Conservation (phyloP, 2,888 invertebrate species). For the Margaritifera margaritifera region DNA sequence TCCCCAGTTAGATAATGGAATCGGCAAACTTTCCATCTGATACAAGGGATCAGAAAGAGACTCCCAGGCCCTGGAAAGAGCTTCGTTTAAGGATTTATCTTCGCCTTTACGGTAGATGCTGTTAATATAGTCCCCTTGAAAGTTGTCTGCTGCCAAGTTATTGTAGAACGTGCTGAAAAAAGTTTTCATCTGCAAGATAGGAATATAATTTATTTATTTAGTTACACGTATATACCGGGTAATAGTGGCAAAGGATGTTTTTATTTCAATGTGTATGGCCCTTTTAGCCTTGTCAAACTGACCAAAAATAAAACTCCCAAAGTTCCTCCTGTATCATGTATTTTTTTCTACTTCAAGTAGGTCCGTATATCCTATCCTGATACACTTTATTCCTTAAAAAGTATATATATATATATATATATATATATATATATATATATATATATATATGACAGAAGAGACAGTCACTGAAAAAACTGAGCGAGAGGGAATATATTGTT, state of each 20-base stretch:
- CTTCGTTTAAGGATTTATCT: not conserved
- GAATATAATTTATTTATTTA: not conserved
- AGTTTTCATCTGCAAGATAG: not conserved
- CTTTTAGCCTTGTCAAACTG: too few species aligned
- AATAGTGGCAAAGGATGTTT: not conserved
- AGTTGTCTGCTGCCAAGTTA: slow-evolving; percentile 12
- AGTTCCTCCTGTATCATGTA: too few species aligned
- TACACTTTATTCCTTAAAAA: too few species aligned
- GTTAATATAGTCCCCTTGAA: slow-evolving; percentile 22
- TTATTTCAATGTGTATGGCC: not conserved
- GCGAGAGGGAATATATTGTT: too few species aligned
- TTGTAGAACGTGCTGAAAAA: slow-evolving; percentile 12
- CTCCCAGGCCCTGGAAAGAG: slow-evolving; percentile 5
- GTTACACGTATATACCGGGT: not conserved
- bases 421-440: too few species aligned
- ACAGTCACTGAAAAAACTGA: too few species aligned
- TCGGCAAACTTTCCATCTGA: slow-evolving; percentile 8
- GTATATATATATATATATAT: too few species aligned
- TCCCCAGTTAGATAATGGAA: not conserved
- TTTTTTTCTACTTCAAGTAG: too few species aligned
- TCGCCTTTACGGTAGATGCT: slow-evolving; percentile 10
- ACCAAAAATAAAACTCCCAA: too few species aligned
- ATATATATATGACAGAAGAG: too few species aligned
- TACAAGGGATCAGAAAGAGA: not conserved
- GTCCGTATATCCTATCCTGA: too few species aligned